Conservation (phyloP, 2,113 vertebrate species). For the Pogona vitticeps region DNA sequence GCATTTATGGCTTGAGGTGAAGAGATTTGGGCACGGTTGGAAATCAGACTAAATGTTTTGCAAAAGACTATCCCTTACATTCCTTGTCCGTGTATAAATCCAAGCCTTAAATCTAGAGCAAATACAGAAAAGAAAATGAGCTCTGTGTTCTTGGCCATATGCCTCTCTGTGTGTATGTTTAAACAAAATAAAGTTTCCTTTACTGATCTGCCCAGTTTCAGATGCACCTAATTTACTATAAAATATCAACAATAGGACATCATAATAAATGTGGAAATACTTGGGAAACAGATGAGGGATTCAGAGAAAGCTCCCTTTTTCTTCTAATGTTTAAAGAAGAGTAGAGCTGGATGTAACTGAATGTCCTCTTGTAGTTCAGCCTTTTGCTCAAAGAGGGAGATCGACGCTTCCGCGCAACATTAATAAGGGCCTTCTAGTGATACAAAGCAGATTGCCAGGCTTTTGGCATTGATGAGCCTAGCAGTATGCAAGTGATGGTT, state of each 20-base stretch:
- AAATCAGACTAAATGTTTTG: slow-evolving; percentile 16
- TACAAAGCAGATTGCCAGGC: slow-evolving; percentile 46
- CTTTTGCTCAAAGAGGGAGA: slow-evolving; percentile 22
- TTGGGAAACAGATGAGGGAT: slow-evolving; percentile 62
- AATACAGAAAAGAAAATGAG: slow-evolving; percentile 11
- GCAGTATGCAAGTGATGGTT: slow-evolving; percentile 33
- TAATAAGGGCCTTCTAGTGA: slow-evolving; percentile 20
- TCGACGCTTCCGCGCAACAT: not conserved
- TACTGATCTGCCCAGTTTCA: slow-evolving; percentile 48
- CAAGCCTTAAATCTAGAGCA: fast-evolving
- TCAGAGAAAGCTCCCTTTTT: slow-evolving; percentile 62
- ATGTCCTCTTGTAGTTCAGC: not conserved
- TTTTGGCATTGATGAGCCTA: slow-evolving; percentile 3
- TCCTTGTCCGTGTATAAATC: fast-evolving
- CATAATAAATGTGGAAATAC: slow-evolving; percentile 55
- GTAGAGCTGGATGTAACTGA: slow-evolving; percentile 44
- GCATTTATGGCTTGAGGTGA: not conserved
- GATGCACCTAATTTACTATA: slow-evolving; percentile 43
- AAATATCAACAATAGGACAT: slow-evolving; percentile 25
- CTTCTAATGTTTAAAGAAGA: slow-evolving; percentile 60
- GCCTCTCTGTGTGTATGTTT: slow-evolving; percentile 21
- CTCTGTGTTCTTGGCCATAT: not conserved
- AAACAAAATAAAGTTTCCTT: slow-evolving; percentile 49
- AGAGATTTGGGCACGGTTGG: not conserved
- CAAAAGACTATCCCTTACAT: slow-evolving; percentile 13